Conservation (phyloP, 2,797 vertebrate genomes). For the Myotis vivesi region DNA sequence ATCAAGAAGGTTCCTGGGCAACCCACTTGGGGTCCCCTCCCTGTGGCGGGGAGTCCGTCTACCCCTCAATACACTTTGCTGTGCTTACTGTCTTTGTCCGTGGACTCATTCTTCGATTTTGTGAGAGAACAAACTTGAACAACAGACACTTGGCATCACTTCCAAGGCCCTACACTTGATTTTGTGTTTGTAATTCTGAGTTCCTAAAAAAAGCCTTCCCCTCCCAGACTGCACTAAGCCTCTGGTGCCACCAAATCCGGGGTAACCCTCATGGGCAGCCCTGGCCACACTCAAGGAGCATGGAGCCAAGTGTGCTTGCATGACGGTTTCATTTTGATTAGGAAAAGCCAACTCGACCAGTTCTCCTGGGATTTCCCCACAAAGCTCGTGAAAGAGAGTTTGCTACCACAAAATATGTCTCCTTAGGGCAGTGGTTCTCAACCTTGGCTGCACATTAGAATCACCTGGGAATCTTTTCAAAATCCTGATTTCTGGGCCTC, state of each 20-base stretch:
- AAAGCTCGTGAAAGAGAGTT: not conserved
- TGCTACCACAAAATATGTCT: not conserved
- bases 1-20: too few relatives aligned
- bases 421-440: not conserved
- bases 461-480: too few relatives aligned
- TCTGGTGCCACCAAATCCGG: not conserved
- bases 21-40: too few relatives aligned
- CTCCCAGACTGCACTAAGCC: not conserved
- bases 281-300: not conserved
- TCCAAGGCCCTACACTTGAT: not conserved
- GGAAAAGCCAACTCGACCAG: not conserved
- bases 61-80: too few relatives aligned
- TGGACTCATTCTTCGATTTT: too few relatives aligned
- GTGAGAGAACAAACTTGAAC: too few relatives aligned
- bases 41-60: too few relatives aligned
- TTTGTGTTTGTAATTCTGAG: slow-evolving; percentile 14
- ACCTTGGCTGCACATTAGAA: too few relatives aligned
- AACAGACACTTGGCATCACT: not conserved
- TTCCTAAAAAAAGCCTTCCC: not conserved
- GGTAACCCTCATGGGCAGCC: not conserved
- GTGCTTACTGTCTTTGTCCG: too few relatives aligned
- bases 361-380: not conserved
- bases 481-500: too few relatives aligned
- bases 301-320: not conserved
- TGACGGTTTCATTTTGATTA: not conserved